Base-by-base conservation (phyloP, 2,113 vertebrate species). In the Bubo scandiacus region DNA sequence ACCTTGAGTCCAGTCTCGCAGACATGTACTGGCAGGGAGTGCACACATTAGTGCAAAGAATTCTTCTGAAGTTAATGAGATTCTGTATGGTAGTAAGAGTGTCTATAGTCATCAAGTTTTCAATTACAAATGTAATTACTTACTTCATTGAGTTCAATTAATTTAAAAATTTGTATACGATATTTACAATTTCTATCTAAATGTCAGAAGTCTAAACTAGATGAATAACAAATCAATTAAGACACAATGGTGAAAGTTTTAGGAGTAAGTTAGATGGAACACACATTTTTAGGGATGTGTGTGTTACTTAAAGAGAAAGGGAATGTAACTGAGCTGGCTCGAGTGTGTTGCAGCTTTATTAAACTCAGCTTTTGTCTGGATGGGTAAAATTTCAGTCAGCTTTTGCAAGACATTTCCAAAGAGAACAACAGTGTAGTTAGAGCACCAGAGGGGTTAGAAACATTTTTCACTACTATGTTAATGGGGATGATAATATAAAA, bases 241-340 rank as follows among this genome's bases (percentile, higher is more conserved):
- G 26, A 30, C 29, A 29, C 45, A 47, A 12, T 34, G 15, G 25
- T 30, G 63, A 15, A 36, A 77, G 58, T 23, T 47, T 71, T 36
- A 19, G 19, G 25, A 25, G 32, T 17, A 40, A n/a, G 19, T 43
- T 29, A 26, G n/a, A 20, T 9, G 11, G 55, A 52, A 23, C 4
- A 0, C 6, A 32, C 23, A 5, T 19, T 30, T 49, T 13, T 3
- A 8, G 51, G 42, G 42, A 4, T 6, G 8, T 12, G 3, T 10
- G 17, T 5, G n/a, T 12, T 17, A 14, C 18, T 62, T 15, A 6
- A 11, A 11, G 21, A 12, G 73, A 20, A 18, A 16, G 5, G 47
- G 20, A 10, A 6, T 3, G 20, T 26, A 6, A 10, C 8, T 3
- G 51, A 27, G 63, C 51, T 22, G 42, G 10, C 12, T 2, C 5